Conservation (phyloP, 2,888 invertebrate species). For the Azorinus chamasolen region DNA sequence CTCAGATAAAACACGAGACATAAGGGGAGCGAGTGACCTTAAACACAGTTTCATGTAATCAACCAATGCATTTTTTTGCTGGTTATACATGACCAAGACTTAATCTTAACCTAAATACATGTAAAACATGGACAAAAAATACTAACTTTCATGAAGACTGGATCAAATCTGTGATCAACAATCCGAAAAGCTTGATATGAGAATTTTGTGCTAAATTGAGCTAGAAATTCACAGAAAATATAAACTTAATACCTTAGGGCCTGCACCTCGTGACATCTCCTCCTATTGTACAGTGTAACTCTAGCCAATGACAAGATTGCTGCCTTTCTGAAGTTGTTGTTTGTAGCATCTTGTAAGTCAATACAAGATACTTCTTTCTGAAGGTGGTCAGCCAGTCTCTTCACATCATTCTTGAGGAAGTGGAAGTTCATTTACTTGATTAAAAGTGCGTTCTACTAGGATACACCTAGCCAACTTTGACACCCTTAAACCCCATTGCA, state of each 20-base stretch:
- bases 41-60: too few species aligned
- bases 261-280: constrained; percentile 56
- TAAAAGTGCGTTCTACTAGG: constrained; percentile 42
- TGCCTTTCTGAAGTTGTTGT: constrained; percentile 34
- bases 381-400: constrained; percentile 41
- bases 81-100: too few species aligned
- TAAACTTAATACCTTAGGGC: constrained; percentile 38
- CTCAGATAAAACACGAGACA: too few species aligned
- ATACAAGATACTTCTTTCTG: constrained; percentile 24
- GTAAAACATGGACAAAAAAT: too few species aligned
- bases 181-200: too few species aligned
- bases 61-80: too few species aligned
- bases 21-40: too few species aligned
- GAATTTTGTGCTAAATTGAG: too few species aligned
- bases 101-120: too few species aligned
- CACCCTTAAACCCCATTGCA: constrained; percentile 46
- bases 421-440: constrained; percentile 39
- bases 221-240: too few species aligned
- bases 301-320: constrained; percentile 44
- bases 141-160: too few species aligned
- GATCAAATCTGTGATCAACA: too few species aligned
- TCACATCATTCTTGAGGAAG: constrained; percentile 52
- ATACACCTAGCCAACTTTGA: constrained; percentile 52
- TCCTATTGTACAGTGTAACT: constrained; percentile 49
- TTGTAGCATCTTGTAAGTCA: constrained; percentile 39